Percentiles rank a stretch among this genome's conserved stretches.
phyloP scores from a whole-genome alignment of 1,140 invertebrate genomes.

The Tigriopus japonicus region DNA sequence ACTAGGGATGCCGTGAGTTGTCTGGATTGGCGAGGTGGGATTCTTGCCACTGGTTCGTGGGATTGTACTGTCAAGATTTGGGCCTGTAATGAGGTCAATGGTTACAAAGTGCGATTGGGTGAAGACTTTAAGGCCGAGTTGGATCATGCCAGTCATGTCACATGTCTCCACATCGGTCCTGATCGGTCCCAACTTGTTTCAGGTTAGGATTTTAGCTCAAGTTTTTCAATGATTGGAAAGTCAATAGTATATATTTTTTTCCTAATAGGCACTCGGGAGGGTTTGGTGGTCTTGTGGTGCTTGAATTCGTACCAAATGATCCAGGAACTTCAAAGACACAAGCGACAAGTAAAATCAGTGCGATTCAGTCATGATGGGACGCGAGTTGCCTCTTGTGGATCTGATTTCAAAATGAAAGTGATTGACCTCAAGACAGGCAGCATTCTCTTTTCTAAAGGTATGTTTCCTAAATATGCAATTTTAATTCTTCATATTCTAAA shows the following conservation, averaged over 20 bases:
- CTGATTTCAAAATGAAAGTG: no score
- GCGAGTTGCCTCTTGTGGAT: no score
- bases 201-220: no score
- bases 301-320: no score
- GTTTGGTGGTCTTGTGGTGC: no score
- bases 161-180: not conserved
- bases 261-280: no score
- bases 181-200: slow-evolving; percentile 1
- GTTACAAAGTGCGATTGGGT: not conserved
- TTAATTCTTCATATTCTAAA: no score
- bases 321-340: no score
- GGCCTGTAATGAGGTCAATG: slow-evolving; percentile 2
- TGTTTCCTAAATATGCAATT: not conserved
- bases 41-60: slow-evolving; percentile 6
- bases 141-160: not conserved
- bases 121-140: not conserved
- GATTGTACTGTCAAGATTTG: slow-evolving; percentile 2
- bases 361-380: no score
- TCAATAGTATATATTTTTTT: no score
- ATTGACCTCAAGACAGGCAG: slow-evolving; percentile 3
- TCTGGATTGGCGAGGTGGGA: not conserved
- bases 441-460: slow-evolving; percentile 12
- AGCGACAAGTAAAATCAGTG: no score
- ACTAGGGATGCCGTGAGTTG: slow-evolving; percentile 1
- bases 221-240: no score